Evolutionary conservation across 1,140 invertebrate genomes (phyloP).

Genomic region (Hermetia illucens): DNA sequence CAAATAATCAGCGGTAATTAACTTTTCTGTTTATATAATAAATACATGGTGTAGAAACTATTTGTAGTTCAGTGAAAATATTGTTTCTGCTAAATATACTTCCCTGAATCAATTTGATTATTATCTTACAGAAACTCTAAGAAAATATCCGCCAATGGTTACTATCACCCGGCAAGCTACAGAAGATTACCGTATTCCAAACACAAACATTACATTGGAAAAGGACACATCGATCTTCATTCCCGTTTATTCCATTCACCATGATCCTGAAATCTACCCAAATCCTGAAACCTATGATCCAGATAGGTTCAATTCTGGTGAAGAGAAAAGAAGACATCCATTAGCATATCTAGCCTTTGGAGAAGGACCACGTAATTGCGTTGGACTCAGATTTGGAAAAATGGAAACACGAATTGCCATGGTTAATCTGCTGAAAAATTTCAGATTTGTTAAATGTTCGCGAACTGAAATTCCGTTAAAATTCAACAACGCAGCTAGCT

Average conservation of each 20-base stretch:
- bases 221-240: conserved; percentile 32
- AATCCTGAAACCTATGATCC: conserved; percentile 46
- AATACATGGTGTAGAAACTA: no score
- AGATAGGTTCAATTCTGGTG: conserved; percentile 46
- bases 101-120: no score
- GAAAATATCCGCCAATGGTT: conserved; percentile 35
- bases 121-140: conserved; percentile 32
- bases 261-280: conserved; percentile 38
- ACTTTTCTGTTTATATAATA: no score
- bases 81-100: no score
- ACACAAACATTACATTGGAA: conserved; percentile 25
- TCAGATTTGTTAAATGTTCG: no score
- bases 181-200: conserved; percentile 31
- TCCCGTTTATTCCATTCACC: conserved; percentile 39
- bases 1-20: conserved; percentile 38
- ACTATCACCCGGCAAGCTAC: conserved; percentile 30
- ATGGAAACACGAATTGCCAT: conserved; percentile 40
- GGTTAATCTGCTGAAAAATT: conserved; percentile 21
- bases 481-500: no score
- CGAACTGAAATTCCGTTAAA: no score
- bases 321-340: conserved; percentile 43
- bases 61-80: no score
- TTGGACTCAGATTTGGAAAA: conserved; percentile 40
- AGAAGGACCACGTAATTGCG: conserved; percentile 7
- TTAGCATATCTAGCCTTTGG: no score